phyloP scores from a whole-genome alignment of 2,113 vertebrate species.

The Lepidothrix coronata region DNA sequence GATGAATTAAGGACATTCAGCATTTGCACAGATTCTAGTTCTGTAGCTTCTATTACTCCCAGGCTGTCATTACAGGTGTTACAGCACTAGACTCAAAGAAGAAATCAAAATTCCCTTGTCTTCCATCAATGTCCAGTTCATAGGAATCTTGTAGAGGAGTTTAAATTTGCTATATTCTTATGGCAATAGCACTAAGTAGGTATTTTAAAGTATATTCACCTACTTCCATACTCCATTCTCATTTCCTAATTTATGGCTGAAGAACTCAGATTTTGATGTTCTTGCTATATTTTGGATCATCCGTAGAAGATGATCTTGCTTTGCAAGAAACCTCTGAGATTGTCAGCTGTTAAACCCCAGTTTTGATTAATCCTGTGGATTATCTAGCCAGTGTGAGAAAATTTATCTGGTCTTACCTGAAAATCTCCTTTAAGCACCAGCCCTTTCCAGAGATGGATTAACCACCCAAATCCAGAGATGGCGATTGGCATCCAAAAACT shows the following conservation, averaged over 20 bases:
- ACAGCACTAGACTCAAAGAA: not conserved
- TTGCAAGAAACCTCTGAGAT: not conserved
- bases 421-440: not conserved
- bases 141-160: not conserved
- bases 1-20: not conserved
- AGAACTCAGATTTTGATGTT: not conserved
- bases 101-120: not conserved
- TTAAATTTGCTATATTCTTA: not conserved
- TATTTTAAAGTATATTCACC: not conserved
- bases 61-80: not conserved
- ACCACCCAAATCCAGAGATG: not conserved
- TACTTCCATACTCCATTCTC: not conserved
- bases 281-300: not conserved
- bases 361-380: not conserved
- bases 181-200: not conserved
- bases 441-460: not conserved
- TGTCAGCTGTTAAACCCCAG: not conserved
- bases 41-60: not conserved
- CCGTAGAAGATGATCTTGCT: not conserved
- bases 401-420: not conserved
- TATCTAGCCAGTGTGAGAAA: not conserved
- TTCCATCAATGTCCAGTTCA: not conserved
- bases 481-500: not conserved
- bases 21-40: not conserved
- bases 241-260: not conserved